Evolutionary conservation across 2,113 vertebrate species (phyloP).

Genomic region (Actenoides lindsayi): DNA sequence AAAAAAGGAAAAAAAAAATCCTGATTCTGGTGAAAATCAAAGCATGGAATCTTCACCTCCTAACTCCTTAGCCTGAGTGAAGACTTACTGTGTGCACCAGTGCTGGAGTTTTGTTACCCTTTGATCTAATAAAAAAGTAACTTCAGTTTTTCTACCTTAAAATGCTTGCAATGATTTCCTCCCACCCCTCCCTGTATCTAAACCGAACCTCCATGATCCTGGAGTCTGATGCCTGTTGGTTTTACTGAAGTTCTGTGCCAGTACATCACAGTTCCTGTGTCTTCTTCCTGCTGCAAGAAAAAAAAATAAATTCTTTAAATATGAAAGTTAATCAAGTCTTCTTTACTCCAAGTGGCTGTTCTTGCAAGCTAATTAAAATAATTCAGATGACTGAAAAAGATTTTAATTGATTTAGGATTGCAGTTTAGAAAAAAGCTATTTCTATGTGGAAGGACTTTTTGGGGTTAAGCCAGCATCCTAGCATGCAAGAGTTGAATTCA

Average conservation of each 20-base stretch:
- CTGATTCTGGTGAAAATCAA: background rate
- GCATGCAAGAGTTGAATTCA: background rate
- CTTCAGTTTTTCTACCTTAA: slow-evolving; percentile 15
- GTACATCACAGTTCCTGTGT: background rate
- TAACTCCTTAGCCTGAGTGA: background rate
- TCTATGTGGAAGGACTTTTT: background rate
- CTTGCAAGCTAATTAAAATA: slow-evolving; percentile 54
- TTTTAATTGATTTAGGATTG: slow-evolving; percentile 18
- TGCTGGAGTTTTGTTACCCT: background rate
- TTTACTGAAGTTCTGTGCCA: slow-evolving; percentile 34
- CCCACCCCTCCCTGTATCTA: background rate
- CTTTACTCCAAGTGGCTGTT: slow-evolving; percentile 29
- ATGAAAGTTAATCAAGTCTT: slow-evolving; percentile 27
- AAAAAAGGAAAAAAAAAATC: background rate
- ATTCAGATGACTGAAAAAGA: slow-evolving; percentile 20
- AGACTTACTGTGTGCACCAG: background rate
- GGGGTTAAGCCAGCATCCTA: background rate
- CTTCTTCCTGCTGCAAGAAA: background rate
- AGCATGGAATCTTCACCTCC: background rate
- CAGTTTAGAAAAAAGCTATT: background rate
- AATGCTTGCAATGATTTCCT: background rate
- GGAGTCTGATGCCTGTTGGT: background rate
- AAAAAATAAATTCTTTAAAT: background rate
- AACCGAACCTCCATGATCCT: slow-evolving; percentile 16
- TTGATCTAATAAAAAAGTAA: background rate